phyloP scores from a whole-genome alignment of 2,888 invertebrate genomes.

The Lordiphosa fenestrarum region DNA sequence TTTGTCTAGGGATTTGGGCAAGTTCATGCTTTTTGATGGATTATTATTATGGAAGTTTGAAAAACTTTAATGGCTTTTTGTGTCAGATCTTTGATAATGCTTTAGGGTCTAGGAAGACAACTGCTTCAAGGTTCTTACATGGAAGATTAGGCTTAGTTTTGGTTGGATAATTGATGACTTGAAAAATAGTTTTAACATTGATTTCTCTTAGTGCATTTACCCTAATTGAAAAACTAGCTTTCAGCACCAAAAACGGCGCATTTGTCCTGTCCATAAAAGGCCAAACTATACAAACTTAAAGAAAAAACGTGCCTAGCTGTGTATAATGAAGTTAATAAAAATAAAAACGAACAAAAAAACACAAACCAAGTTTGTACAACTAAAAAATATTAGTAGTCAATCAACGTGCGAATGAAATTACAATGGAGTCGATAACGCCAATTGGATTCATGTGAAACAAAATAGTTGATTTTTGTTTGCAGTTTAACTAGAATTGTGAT shows the following conservation, averaged over 20 bases:
- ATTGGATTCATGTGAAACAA: too few species aligned
- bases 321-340: constrained; percentile 50
- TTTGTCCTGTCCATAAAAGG: constrained; percentile 69
- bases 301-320: constrained; percentile 53
- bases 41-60: constrained; percentile 53
- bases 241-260: constrained; percentile 43
- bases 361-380: constrained; percentile 39
- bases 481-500: too few species aligned
- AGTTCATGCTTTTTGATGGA: constrained; percentile 64
- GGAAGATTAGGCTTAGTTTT: constrained; percentile 15
- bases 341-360: constrained; percentile 30
- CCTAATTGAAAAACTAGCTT: constrained; percentile 49
- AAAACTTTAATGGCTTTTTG: constrained; percentile 47
- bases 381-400: constrained; percentile 44
- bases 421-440: too few species aligned
- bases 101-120: constrained; percentile 23
- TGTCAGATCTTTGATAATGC: constrained; percentile 21
- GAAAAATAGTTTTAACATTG: not conserved
- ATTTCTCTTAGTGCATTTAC: constrained; percentile 49
- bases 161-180: constrained; percentile 2
- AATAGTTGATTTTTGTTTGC: too few species aligned
- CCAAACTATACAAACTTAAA: constrained; percentile 24
- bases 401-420: constrained; percentile 29
- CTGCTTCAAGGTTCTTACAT: constrained; percentile 45
- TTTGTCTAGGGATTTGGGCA: constrained; percentile 59